Base-by-base conservation (phyloP, 2,797 vertebrate species). In the Sebastes steindachneri region DNA sequence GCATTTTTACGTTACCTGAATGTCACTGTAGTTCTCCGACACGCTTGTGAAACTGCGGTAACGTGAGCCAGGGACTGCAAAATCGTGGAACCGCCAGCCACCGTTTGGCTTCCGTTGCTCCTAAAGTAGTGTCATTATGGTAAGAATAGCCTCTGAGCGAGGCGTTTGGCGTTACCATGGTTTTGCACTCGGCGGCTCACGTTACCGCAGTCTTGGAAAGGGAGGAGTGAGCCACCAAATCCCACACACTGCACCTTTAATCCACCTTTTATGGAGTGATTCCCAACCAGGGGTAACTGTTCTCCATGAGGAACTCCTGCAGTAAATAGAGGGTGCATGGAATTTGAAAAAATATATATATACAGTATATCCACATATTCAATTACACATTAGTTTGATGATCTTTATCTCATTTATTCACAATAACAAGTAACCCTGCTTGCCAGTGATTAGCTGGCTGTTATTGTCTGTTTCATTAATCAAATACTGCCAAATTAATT, bases 401-500 rank as follows among this genome's bases (percentile, higher is more conserved):
- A 29, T 45, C 23, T 66, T 33, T n/a, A 26, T 65, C 58, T 19
- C 2, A 45, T 60, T 14, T 53, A 48, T 28, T 35, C 21, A 68
- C 35, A 55, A 41, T 55, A 70, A 51, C 15, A 63, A 53, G 10
- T 33, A 35, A 64, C n/a, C 15, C 28, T 29, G 3, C 19, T 23
- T 5, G n/a, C 29, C 31, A 9, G 41, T 77, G n/a, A 28, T 28
- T n/a, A 26, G n/a, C 64, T 55, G 60, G 26, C 35, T 67, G 60
- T 57, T 74, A 28, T 70, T 85, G 15, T 65, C 45, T 75, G n/a
- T 51, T 45, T 45, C 28, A 54, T 17, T 68, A 10, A 68, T 67
- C 28, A 29, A 60, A 63, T 48, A 14, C 21, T 25, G 35, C 3
- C 23, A 54, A 70, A 63, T 21, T 9, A 51, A 57, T 53, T 10